phyloP scores from a whole-genome alignment of 2,888 invertebrate genomes.

The Caenorhabditis uteleia region DNA sequence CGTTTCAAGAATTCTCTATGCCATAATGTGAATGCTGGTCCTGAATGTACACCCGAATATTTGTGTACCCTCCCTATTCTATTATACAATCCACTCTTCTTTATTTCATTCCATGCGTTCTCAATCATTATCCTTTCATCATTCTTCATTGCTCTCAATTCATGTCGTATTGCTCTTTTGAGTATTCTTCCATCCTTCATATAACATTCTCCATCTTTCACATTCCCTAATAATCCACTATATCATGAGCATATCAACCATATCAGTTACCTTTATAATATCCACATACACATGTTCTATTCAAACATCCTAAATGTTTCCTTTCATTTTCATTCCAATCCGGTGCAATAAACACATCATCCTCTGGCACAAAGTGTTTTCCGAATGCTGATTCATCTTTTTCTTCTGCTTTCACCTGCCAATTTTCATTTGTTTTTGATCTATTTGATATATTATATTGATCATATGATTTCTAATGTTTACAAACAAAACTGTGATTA shows the following conservation, averaged over 20 bases:
- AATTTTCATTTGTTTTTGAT: neutral
- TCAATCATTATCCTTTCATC: constrained; percentile 45
- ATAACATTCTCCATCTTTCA: constrained; percentile 24
- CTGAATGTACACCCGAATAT: constrained; percentile 63
- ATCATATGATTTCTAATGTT: too few relatives aligned
- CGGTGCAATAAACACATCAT: constrained; percentile 40
- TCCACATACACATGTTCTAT: constrained; percentile 54
- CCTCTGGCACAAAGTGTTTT: constrained; percentile 54
- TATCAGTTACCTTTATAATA: constrained; percentile 40
- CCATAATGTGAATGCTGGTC: constrained; percentile 64
- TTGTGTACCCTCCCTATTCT: constrained; percentile 54
- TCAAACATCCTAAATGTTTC: constrained; percentile 54
- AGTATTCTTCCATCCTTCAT: constrained; percentile 48
- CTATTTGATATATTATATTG: too few relatives aligned
- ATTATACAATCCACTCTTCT: constrained; percentile 55
- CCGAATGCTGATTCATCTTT: constrained; percentile 47
- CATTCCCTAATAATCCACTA: constrained; percentile 13
- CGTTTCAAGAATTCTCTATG: constrained; percentile 64
- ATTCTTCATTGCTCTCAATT: constrained; percentile 42
- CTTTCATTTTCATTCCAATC: constrained; percentile 39
- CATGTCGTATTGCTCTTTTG: constrained; percentile 48
- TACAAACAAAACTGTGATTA: too few relatives aligned
- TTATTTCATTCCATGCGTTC: constrained; percentile 53
- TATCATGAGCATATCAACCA: neutral
- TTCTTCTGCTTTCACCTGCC: constrained; percentile 36